Evolutionary conservation across 2,113 vertebrate genomes (phyloP).

Genomic region (Halichoerus grypus): DNA sequence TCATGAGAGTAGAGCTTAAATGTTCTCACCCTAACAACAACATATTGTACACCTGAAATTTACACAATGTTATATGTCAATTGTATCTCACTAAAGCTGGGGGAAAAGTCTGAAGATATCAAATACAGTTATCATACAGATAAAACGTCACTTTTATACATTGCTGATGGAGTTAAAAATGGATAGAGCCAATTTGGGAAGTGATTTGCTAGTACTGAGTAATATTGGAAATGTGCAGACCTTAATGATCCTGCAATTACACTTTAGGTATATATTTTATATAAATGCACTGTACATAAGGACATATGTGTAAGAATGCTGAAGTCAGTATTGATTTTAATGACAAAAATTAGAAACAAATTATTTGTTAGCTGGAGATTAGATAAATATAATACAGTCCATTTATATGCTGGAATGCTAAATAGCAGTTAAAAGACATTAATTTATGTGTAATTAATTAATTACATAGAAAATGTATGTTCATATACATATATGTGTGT

Average conservation of each 20-base stretch:
- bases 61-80: background rate
- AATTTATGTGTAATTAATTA: background rate
- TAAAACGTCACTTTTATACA: background rate
- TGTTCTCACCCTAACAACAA: background rate
- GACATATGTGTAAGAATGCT: background rate
- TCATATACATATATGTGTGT: background rate
- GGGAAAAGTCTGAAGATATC: background rate
- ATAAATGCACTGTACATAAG: background rate
- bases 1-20: background rate
- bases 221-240: background rate
- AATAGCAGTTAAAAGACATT: background rate
- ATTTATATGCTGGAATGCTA: background rate
- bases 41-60: background rate
- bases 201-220: background rate
- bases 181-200: background rate
- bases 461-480: no score
- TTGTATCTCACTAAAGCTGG: background rate
- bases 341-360: background rate
- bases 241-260: background rate
- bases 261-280: background rate
- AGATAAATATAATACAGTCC: conserved; percentile 12
- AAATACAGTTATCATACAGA: background rate
- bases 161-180: background rate
- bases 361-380: background rate
- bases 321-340: background rate